Conservation (phyloP, 2,888 invertebrate species). For the Emesis russula region DNA sequence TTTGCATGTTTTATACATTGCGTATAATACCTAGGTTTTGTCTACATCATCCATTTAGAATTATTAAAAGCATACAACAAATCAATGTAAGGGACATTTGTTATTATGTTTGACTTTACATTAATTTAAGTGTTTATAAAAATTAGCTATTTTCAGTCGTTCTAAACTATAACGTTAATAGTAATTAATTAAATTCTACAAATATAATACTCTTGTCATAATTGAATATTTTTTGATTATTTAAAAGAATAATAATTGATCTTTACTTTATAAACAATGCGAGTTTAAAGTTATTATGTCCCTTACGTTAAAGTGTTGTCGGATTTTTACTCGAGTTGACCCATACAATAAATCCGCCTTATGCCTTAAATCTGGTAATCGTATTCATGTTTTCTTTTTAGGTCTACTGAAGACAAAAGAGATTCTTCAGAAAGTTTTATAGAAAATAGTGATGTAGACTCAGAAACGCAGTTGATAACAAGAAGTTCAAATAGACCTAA, state of each 20-base stretch:
- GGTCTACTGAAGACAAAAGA: constrained; percentile 58
- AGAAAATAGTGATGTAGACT: constrained; percentile 58
- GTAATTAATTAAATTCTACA: constrained; percentile 17
- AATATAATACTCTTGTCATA: constrained; percentile 5
- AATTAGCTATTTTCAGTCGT: constrained; percentile 7
- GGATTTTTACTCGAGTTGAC: constrained; percentile 21
- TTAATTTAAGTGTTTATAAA: constrained; percentile 21
- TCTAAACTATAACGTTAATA: constrained; percentile 7
- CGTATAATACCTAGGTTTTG: background rate
- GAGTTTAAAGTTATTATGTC: constrained; percentile 44
- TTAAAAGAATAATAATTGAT: constrained; percentile 11
- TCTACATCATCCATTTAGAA: background rate
- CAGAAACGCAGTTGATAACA: constrained; percentile 53
- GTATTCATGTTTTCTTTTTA: constrained; percentile 54
- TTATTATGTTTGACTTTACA: constrained; percentile 39
- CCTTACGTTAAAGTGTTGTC: constrained; percentile 61
- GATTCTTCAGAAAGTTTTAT: constrained; percentile 66
- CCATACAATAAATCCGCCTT: constrained; percentile 24
- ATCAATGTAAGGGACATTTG: constrained; percentile 44
- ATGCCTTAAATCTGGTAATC: constrained; percentile 57
- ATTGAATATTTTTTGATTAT: background rate
- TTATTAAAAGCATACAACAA: constrained; percentile 1
- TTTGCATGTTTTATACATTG: constrained; percentile 7
- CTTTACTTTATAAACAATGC: constrained; percentile 52
- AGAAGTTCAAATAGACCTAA: constrained; percentile 67